Evolutionary conservation across 2,888 invertebrate species (phyloP), one percentile per base, ranked within the genome.

Genomic region (Salticus scenicus): DNA sequence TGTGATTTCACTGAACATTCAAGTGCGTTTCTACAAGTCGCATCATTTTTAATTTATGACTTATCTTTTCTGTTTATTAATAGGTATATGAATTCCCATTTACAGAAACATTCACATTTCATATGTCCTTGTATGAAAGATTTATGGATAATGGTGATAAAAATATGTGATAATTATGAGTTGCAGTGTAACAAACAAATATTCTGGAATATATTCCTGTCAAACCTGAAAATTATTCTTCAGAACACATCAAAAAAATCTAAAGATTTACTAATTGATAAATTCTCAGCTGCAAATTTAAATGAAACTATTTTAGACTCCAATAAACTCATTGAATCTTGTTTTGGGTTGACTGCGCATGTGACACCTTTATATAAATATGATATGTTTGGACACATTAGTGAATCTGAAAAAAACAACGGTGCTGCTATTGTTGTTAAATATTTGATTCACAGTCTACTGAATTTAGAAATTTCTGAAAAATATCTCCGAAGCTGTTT

Each of bases 121-220:
- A 17, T 42, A n/a, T 86, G 86, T 31, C 67, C 33, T n/a, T 86
- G 86, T 72, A 57, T 86, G 27, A 27, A 72, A 57, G 86, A 86
- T 10, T 27, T 86, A 14, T 86, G 86, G 86, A 51, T 80, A 12
- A 66, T 86, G 42, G 14, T 80, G 0, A 81, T 86, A 24, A 57
- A 80, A 24, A 10, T 81, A 64, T 37, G 80, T 8, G 73, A 86
- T 67, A 63, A 67, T 28, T 41, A n/a, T 31, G 14, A 27, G 1
- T 17, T 24, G 28, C n/a, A n/a, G 4, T 20, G 7, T n/a, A 42
- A 66, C 8, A 37, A 20, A 12, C 17, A n/a, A n/a, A 42, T 7
- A 2, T 86, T 86, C 76, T 86, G 86, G 86, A 63, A 12, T n/a
- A 7, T 37, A 27, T 80, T 66, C 41, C 17, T 42, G 24, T 51